Evolutionary conservation across 2,888 invertebrate genomes (phyloP).

Genomic region (Archips crataeganus): DNA sequence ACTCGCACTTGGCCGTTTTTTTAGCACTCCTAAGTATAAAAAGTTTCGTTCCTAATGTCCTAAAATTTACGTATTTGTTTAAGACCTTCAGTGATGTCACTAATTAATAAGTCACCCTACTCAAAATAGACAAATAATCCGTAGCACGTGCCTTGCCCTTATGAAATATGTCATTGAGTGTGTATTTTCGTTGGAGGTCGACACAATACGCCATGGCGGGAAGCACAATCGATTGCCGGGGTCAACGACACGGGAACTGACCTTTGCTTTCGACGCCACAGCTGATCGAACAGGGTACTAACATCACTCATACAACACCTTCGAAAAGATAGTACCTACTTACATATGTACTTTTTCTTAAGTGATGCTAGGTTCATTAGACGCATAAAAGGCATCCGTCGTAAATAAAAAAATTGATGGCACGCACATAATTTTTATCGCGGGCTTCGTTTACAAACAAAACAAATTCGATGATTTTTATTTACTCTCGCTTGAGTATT

Average conservation of each 20-base stretch:
- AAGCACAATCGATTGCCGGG: slow-evolving; percentile 80
- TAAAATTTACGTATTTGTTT: not conserved
- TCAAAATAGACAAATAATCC: slow-evolving; percentile 17
- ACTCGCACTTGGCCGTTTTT: too few species aligned
- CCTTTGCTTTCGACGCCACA: slow-evolving; percentile 81
- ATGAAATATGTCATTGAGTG: slow-evolving; percentile 47
- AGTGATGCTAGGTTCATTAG: slow-evolving; percentile 36
- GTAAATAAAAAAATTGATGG: slow-evolving; percentile 42
- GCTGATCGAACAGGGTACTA: slow-evolving; percentile 70
- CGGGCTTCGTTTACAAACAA: slow-evolving; percentile 41
- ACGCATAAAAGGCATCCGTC: slow-evolving; percentile 34
- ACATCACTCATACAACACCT: slow-evolving; percentile 29
- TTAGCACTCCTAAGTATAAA: too few species aligned
- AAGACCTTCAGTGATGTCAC: not conserved
- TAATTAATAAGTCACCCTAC: not conserved
- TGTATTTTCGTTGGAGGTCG: slow-evolving; percentile 72
- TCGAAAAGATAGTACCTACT: not conserved
- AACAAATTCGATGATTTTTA: slow-evolving; percentile 38
- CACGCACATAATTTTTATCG: slow-evolving; percentile 39
- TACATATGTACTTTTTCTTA: not conserved
- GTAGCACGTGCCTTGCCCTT: slow-evolving; percentile 38
- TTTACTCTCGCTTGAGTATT: slow-evolving; percentile 36
- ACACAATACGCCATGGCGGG: slow-evolving; percentile 72
- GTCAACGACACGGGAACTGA: slow-evolving; percentile 82
- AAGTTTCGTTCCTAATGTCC: not conserved